phyloP scores from a whole-genome alignment of 2,113 vertebrate genomes.

The Hydropotes inermis region DNA sequence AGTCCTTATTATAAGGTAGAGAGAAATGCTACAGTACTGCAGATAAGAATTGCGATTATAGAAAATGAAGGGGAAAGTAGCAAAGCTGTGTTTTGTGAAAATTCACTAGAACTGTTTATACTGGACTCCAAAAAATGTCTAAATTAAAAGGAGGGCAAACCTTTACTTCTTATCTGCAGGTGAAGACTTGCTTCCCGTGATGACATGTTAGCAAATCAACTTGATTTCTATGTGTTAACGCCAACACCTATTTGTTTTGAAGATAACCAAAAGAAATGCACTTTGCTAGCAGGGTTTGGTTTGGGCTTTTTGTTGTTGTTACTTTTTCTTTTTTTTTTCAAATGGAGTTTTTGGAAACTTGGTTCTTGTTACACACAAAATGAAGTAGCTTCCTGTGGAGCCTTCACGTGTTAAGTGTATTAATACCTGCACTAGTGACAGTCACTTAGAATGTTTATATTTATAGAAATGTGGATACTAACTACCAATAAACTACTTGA shows the following conservation, averaged over 20 bases:
- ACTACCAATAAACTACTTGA: conserved; percentile 83
- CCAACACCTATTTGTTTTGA: conserved; percentile 75
- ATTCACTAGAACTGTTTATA: conserved; percentile 78
- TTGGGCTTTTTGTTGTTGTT: not conserved
- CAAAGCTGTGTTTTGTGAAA: conserved; percentile 75
- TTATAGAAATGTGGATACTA: conserved; percentile 84
- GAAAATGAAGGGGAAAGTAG: conserved; percentile 74
- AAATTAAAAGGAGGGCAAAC: conserved; percentile 56
- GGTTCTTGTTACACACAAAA: conserved; percentile 71
- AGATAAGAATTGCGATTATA: conserved; percentile 59
- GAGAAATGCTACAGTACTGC: conserved; percentile 72
- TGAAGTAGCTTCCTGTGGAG: conserved; percentile 81
- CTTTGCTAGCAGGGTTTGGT: conserved; percentile 74
- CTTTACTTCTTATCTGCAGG: conserved; percentile 60
- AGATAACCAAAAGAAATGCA: conserved; percentile 80
- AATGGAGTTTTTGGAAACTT: conserved; percentile 64
- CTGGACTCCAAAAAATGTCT: conserved; percentile 53
- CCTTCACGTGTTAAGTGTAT: conserved; percentile 80
- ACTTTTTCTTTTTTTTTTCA: not conserved
- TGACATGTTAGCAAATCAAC: conserved; percentile 56
- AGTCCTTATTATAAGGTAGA: conserved; percentile 52
- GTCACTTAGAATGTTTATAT: conserved; percentile 86
- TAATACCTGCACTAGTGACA: conserved; percentile 81
- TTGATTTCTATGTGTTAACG: conserved; percentile 63
- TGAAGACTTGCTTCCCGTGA: conserved; percentile 62